Evolutionary conservation across 2,888 invertebrate species (phyloP).

Genomic region (Sminthurinus aureus): DNA sequence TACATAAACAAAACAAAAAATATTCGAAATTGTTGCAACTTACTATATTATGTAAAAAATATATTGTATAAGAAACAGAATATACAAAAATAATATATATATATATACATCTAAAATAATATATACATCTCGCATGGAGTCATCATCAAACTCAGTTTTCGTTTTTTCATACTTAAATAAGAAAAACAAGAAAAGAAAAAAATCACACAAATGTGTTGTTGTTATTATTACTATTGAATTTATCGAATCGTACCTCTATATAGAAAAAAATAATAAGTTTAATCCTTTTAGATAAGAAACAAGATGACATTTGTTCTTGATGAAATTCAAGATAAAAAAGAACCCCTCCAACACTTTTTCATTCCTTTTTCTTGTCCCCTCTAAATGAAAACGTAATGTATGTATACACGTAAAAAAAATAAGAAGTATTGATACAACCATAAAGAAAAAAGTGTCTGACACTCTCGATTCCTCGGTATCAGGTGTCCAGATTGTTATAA

Average conservation of each 20-base stretch:
- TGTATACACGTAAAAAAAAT: not conserved
- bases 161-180: conserved; percentile 9
- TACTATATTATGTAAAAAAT: not conserved
- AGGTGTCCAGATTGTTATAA: conserved; percentile 13
- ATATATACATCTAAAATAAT: not conserved
- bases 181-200: not conserved
- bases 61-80: not conserved
- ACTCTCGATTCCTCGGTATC: conserved; percentile 21
- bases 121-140: not conserved
- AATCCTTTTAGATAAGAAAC: not conserved
- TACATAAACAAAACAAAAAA: conserved; percentile 14
- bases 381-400: not conserved
- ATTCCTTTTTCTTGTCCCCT: not conserved
- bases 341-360: conserved; percentile 1
- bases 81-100: not conserved
- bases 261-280: not conserved
- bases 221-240: conserved; percentile 5
- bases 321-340: not conserved
- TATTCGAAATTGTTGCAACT: conserved; percentile 14
- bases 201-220: not conserved
- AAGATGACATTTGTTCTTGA: conserved; percentile 11
- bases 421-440: no score
- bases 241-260: conserved; percentile 3
- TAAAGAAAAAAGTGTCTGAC: no score
- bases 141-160: conserved; percentile 7